A percentile compares a stretch with the other conserved stretches of the same genome.
phyloP scores from a whole-genome alignment of 2,797 vertebrate genomes.

The Avahi laniger region DNA sequence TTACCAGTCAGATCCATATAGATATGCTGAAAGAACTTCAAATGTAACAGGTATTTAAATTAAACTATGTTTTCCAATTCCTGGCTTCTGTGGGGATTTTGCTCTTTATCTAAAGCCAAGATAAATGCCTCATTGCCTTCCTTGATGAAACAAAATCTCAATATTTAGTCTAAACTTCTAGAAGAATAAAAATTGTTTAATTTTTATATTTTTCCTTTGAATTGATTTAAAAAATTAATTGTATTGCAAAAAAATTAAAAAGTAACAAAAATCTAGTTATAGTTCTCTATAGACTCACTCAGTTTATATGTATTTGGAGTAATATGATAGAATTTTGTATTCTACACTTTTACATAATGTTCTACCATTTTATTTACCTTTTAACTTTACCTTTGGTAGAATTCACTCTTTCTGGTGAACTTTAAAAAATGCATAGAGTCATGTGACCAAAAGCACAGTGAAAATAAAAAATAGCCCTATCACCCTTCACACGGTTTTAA shows the following conservation, averaged over 20 bases:
- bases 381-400: slow-evolving; percentile 7
- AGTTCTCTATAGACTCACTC: background rate
- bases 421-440: background rate
- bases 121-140: background rate
- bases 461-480: background rate
- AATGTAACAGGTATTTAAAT: background rate
- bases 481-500: background rate
- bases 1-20: background rate
- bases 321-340: background rate
- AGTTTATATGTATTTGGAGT: background rate
- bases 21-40: background rate
- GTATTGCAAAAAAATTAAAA: background rate
- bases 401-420: background rate
- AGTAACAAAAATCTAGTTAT: background rate
- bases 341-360: background rate
- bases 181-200: background rate
- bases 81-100: background rate
- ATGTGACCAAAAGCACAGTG: background rate
- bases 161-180: background rate
- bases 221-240: slow-evolving; percentile 19
- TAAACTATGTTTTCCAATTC: background rate
- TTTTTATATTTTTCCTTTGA: background rate
- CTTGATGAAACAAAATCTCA: background rate
- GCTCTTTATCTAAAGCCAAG: background rate
- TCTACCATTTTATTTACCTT: background rate